Evolutionary conservation across 2,888 invertebrate genomes (phyloP).

Genomic region (Hydropsyche betteni): DNA sequence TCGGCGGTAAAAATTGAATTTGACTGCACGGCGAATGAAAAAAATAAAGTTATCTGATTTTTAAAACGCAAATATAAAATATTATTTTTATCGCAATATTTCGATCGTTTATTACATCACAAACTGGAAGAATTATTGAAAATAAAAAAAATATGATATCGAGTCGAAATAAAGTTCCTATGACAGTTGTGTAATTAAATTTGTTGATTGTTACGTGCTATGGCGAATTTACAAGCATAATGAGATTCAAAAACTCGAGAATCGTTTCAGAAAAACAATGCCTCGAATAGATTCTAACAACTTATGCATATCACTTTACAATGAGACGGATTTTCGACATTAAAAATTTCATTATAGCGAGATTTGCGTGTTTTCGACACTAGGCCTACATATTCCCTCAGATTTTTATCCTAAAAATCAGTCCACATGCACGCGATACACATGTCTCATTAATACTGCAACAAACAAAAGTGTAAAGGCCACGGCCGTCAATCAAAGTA

Average conservation of each 20-base stretch:
- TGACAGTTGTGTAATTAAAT: constrained; percentile 29
- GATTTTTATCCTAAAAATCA: background rate
- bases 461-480: constrained; percentile 22
- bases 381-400: too few species aligned
- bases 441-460: constrained; percentile 23
- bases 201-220: constrained; percentile 29
- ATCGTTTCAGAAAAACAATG: constrained; percentile 10
- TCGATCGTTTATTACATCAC: background rate
- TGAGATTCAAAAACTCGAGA: constrained; percentile 19
- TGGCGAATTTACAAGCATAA: constrained; percentile 12
- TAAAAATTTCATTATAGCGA: too few species aligned
- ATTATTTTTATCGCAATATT: background rate
- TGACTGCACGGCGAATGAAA: background rate
- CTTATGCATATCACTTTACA: too few species aligned
- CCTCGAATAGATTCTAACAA: constrained; percentile 7
- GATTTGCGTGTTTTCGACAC: too few species aligned
- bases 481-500: constrained; percentile 33
- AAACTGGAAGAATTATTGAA: background rate
- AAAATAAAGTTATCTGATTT: background rate
- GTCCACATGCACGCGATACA: background rate
- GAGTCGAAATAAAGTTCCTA: constrained; percentile 16
- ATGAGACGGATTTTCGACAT: too few species aligned
- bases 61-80: background rate
- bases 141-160: constrained; percentile 10
- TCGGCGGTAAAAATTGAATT: too few species aligned